phyloP scores from a whole-genome alignment of 92 coral and sea anemone species.

The Heteractis magnifica region DNA sequence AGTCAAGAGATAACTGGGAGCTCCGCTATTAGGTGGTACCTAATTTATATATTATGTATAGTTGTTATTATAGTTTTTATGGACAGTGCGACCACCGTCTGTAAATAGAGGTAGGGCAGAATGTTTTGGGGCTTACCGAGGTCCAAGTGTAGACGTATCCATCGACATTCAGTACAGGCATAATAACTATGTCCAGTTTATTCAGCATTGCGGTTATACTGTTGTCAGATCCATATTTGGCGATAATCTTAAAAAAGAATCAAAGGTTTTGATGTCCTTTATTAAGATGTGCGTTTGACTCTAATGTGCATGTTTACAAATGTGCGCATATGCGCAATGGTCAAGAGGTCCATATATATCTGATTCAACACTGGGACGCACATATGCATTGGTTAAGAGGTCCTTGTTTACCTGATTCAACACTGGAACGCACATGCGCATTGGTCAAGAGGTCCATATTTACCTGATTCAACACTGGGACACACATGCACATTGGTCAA shows the following conservation, averaged over 20 bases:
- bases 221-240: conserved; percentile 54
- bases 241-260: conserved; percentile 45
- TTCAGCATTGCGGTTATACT: conserved; percentile 50
- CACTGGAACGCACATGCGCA: background rate
- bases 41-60: background rate
- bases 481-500: background rate
- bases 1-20: too few species aligned
- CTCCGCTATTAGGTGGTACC: too few species aligned
- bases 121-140: conserved; percentile 22
- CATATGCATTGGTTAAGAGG: background rate
- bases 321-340: background rate
- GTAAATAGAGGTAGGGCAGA: too few species aligned
- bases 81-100: background rate
- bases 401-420: too few species aligned
- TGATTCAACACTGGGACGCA: background rate
- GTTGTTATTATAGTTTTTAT: background rate
- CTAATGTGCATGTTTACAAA: too few species aligned
- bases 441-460: background rate
- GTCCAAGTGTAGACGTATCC: conserved; percentile 55
- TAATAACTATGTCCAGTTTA: conserved; percentile 61
- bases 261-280: background rate
- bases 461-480: background rate
- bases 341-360: background rate
- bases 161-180: conserved; percentile 66
- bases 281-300: too few species aligned